A percentile compares a stretch with the other conserved stretches of the same genome.
These are phyloP conservation scores for Peromyscus californicus DNA, from an alignment of 2,113 vertebrate genomes.

Conservation along the genomic window DNA sequence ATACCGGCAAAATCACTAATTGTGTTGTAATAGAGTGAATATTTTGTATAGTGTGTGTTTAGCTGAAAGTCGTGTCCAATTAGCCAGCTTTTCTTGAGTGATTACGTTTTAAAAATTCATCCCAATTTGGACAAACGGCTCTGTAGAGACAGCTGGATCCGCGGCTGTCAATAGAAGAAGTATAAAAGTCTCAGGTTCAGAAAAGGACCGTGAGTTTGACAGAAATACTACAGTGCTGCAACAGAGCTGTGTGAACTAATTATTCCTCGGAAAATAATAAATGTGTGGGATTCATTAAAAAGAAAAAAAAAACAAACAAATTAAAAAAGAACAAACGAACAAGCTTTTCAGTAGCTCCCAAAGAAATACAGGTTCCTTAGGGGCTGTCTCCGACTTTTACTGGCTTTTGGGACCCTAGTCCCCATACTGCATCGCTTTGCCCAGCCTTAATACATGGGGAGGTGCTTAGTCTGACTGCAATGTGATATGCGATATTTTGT, in stretches of 20 bases:
- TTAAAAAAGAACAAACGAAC: background rate
- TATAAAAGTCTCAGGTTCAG: conserved; percentile 11
- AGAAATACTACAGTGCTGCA: background rate
- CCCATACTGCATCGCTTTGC: background rate
- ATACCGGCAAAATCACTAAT: conserved; percentile 22
- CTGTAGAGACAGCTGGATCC: conserved; percentile 2
- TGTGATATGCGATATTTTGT: background rate
- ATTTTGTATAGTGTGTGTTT: conserved; percentile 48
- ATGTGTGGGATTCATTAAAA: conserved; percentile 18
- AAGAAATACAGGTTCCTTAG: background rate
- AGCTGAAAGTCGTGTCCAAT: conserved; percentile 45
- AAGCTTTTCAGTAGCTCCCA: background rate
- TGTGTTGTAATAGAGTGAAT: conserved; percentile 36
- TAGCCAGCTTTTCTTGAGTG: conserved; percentile 16
- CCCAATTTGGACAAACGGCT: conserved; percentile 31
- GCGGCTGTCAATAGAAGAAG: background rate
- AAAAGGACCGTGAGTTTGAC: background rate
- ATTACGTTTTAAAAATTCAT: conserved; percentile 37
- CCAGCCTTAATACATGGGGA: background rate
- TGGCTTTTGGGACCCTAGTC: background rate
- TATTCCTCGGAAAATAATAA: conserved; percentile 45
- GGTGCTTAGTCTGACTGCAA: background rate
- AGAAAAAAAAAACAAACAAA: background rate
- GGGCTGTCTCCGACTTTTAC: background rate
- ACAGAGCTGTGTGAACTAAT: background rate